Evolutionary conservation across 2,113 vertebrate species (phyloP), one percentile per base, ranked within the genome.

Genomic region (Chloropsis cyanopogon): DNA sequence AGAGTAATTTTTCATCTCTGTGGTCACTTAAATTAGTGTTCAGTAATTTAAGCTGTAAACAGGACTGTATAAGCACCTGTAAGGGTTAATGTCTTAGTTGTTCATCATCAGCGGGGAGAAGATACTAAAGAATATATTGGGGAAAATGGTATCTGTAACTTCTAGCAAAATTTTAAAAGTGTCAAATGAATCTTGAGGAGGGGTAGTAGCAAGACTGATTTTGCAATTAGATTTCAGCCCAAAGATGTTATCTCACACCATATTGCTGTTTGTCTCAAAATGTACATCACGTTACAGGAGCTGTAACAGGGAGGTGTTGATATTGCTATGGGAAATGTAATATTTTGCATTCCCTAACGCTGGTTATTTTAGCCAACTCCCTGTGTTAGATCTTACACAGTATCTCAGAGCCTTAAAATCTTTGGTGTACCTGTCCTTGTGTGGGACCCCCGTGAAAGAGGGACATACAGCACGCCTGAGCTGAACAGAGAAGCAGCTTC

Each of bases 321-420:
- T 77, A 87, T 65, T 95, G 79, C 88, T 85, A 35, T 89, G 88
- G 83, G 83, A 96, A 91, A 92, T 85, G 72, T 94, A 79, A 14
- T 82, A 68, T 63, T 92, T 90, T 83, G n/a, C 65, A 52, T 92
- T 93, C 60, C 53, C 65, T 82, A 57, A 54, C 13, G 2, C 12
- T 49, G 53, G 24, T 71, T 87, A 63, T 90, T 92, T 76, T 75
- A 93, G 26, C 69, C 65, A 56, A 4, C 29, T 54, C 21, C 39
- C 64, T 68, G 41, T 65, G 28, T 70, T 77, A 42, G 59, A 16
- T 73, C 46, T 87, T 66, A 6, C 42, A 10, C 5, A 13, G 29
- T 24, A 15, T 29, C 39, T 63, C 39, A 44, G 66, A 92, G 42
- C 71, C 59, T 63, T 77, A 31, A 87, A 80, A 90, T 63, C 72